phyloP scores from a whole-genome alignment of 2,797 vertebrate genomes.

The Leuciscus waleckii region DNA sequence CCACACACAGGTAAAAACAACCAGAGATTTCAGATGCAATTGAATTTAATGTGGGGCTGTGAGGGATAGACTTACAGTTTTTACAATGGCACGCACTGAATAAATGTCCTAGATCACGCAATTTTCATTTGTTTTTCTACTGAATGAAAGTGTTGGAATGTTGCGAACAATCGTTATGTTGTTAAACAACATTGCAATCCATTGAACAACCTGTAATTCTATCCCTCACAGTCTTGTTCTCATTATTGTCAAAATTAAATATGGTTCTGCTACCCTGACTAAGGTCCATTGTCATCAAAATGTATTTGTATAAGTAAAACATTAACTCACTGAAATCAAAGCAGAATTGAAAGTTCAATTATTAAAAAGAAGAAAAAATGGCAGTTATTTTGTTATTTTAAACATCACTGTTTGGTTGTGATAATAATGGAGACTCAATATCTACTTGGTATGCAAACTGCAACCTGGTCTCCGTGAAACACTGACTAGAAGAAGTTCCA shows the following conservation, averaged over 20 bases:
- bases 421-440: neutral
- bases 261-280: neutral
- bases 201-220: neutral
- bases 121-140: neutral
- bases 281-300: neutral
- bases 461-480: slow-evolving; percentile 13
- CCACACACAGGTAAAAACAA: neutral
- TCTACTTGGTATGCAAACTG: slow-evolving; percentile 30
- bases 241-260: neutral
- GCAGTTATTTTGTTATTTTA: neutral
- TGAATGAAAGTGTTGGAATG: neutral
- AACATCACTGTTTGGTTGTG: neutral
- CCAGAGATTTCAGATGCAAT: neutral
- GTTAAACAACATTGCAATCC: neutral
- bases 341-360: neutral
- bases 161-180: neutral
- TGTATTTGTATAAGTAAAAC: neutral
- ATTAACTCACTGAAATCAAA: neutral
- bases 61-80: neutral
- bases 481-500: slow-evolving; percentile 8
- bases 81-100: neutral
- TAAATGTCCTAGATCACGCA: neutral
- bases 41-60: neutral
- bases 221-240: neutral
- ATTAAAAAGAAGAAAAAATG: neutral